Base-by-base conservation (phyloP, 2,113 vertebrate species). In the Oplegnathus fasciatus region DNA sequence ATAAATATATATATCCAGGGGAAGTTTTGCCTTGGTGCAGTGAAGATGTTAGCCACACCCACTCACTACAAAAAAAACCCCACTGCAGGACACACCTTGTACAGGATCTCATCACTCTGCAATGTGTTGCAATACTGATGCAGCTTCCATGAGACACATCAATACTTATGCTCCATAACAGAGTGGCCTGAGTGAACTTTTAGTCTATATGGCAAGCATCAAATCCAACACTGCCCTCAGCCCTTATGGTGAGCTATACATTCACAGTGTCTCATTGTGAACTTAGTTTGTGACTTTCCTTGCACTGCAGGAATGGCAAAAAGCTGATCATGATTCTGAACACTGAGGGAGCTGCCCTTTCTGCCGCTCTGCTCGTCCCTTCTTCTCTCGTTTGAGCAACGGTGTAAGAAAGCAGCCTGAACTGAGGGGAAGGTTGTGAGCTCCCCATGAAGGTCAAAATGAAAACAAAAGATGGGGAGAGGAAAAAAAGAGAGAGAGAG, bases 401-500 rank as follows among this genome's bases (percentile, higher is more conserved):
- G 64, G 82, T 62, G 60, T 44, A 84, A 74, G 58, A 72, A 86
- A 86, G 75, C 34, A 75, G 72, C 10, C 60, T 54, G 76, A 81
- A 70, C 58, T 50, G 76, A 90, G 54, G 34, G 75, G 73, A 85
- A 89, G 84, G 81, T 78, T 80, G 61, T 78, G 64, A 20, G 71
- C 76, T 78, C 26, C 69, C 86, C 34, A 11, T 92, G 89, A 95
- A 95, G 95, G 93, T 95, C 93, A 93, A 50, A 61, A n/a, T 30
- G 22, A 82, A 84, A 79, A 88, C 57, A 83, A 85, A 86, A 86
- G 80, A 85, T 55, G 11, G 32, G 24, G 71, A 50, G 20, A 48
- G 65, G 11, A 13, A 58, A 58, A 70, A 58, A 55, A 78, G 74
- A 58, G 15, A 46, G 28, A 89, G 13, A 58, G 3, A 37, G 58